phyloP scores from a whole-genome alignment of 2,113 vertebrate species.

The Anolis carolinensis region DNA sequence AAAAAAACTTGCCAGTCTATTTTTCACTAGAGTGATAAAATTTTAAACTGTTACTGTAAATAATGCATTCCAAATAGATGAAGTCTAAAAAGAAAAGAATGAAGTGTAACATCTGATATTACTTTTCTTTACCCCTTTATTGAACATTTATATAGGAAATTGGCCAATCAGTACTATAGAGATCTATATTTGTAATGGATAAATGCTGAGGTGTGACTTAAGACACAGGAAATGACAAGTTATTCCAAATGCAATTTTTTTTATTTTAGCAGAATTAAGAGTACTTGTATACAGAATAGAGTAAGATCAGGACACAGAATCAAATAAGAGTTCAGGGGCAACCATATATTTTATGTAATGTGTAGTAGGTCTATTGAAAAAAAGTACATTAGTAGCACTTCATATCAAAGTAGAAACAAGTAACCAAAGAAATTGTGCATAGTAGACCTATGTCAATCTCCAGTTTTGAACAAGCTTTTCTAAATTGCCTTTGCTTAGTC shows the following conservation, averaged over 20 bases:
- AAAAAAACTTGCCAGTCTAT: neutral
- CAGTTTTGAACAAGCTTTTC: slow-evolving; percentile 23
- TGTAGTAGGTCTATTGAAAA: neutral
- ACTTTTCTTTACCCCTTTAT: neutral
- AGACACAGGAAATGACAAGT: neutral
- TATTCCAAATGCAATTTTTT: neutral
- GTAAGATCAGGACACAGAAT: neutral
- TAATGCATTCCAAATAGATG: neutral
- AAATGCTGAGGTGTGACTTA: neutral
- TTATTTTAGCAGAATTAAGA: neutral
- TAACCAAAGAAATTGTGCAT: slow-evolving; percentile 17
- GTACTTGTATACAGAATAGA: neutral
- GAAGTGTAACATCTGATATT: neutral
- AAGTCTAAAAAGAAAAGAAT: neutral
- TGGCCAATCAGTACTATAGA: neutral
- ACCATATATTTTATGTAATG: neutral
- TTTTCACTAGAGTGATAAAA: neutral
- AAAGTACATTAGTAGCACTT: neutral
- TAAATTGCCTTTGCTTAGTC: slow-evolving; percentile 33
- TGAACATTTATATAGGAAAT: neutral
- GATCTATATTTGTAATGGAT: neutral
- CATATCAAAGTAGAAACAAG: neutral
- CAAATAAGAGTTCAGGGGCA: neutral
- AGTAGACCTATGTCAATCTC: neutral
- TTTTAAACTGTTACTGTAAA: neutral